Base-by-base conservation (phyloP, 2,888 invertebrate genomes). In the Epinotia brunnichana region DNA sequence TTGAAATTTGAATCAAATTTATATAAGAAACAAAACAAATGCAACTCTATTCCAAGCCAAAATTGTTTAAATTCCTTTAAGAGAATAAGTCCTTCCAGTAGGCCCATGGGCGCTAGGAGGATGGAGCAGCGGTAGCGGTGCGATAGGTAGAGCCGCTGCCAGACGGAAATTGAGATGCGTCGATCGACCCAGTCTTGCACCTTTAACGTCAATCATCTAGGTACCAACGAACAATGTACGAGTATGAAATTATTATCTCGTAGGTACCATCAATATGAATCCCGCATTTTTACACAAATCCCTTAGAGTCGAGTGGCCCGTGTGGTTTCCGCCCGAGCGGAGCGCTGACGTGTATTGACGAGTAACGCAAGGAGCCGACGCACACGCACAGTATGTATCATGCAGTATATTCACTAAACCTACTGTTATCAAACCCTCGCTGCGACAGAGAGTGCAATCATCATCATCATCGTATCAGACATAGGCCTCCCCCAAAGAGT, bases 311-410 rank as follows among this genome's bases (percentile, higher is more conserved):
- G 59, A 11, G 17, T 59, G 24, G 60, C 41, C 15, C 41, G 41
- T 79, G 77, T 78, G 75, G 80, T 77, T 89, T 89, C 86, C 82
- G 84, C 82, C 80, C 85, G 84, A 89, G 85, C 82, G 79, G 86
- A 75, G 80, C 77, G 76, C 78, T 90, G 90, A 90, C 77, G 82
- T 82, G 86, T 78, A 85, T 82, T 86, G 88, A 87, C 88, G 39
- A 54, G 54, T 89, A 89, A 89, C 83, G 88, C 88, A 87, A 88
- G 89, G 80, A 89, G 89, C 88, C 73, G 73, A 76, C 74, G 74
- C 69, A 76, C 89, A 87, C 89, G 87, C 87, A 86, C 74, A 51
- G 2, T 41, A n/a, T 41, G 39, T n/a, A 2, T 19, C 17, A n/a
- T n/a, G 41, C 66, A 66, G 54, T 66, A 39, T 54, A 39, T 41